Percentiles rank a stretch among this genome's conserved stretches.
Conservation (phyloP, 2,113 vertebrate genomes). For the Campylomormyrus numenius region DNA sequence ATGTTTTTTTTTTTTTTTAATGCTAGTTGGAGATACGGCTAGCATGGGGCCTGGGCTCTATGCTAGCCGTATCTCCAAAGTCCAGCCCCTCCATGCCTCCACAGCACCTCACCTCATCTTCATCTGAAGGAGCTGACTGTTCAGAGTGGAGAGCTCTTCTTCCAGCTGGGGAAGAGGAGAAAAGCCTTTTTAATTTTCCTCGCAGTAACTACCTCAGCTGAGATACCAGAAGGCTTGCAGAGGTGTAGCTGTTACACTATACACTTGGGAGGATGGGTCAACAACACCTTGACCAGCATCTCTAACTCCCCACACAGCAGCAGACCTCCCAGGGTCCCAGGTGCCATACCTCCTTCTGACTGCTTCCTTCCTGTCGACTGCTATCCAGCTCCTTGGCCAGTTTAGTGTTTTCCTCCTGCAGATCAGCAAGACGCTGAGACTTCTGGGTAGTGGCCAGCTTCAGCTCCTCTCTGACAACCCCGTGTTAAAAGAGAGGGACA, state of each 20-base stretch:
- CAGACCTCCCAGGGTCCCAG: neutral
- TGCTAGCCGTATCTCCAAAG: no score
- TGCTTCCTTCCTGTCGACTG: conserved; percentile 65
- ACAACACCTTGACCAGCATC: neutral
- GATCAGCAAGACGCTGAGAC: conserved; percentile 66
- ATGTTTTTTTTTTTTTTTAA: neutral
- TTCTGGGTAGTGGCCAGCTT: conserved; percentile 70
- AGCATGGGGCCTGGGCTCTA: no score
- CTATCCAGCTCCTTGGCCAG: conserved; percentile 72
- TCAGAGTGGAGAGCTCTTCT: conserved; percentile 79
- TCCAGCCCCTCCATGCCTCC: neutral
- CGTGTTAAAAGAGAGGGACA: conserved; percentile 37
- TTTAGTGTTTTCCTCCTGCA: conserved; percentile 80
- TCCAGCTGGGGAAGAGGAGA: conserved; percentile 63
- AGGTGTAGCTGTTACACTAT: neutral
- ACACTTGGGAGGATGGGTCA: neutral
- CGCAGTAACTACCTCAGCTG: neutral
- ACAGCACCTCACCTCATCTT: conserved; percentile 76
- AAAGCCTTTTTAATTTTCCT: neutral
- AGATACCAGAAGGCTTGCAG: neutral
- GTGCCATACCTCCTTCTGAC: conserved; percentile 59
- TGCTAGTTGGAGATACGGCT: neutral
- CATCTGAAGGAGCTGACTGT: conserved; percentile 82
- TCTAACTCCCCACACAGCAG: neutral
- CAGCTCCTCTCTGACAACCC: conserved; percentile 69